A percentile compares a stretch with the other conserved stretches of the same genome.
phyloP scores from a whole-genome alignment of 2,113 vertebrate genomes.

The Theropithecus gelada region DNA sequence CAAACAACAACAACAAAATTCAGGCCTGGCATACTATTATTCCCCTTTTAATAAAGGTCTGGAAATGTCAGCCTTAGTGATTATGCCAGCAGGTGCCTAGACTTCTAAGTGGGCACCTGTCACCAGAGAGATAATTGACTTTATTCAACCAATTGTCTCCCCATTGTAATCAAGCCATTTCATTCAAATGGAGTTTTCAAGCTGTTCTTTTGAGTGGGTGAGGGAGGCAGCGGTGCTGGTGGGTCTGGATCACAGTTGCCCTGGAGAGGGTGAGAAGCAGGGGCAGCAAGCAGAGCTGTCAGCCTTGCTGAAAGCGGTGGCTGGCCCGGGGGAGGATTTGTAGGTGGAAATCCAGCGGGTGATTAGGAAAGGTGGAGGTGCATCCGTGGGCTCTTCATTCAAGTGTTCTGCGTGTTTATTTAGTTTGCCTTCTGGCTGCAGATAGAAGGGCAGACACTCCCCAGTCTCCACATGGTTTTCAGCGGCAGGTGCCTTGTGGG shows the following conservation, averaged over 20 bases:
- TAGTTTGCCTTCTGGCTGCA: neutral
- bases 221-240: neutral
- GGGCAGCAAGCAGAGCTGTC: neutral
- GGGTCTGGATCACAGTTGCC: neutral
- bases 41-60: neutral
- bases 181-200: conserved; percentile 59
- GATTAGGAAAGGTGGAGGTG: neutral
- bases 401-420: neutral
- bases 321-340: neutral
- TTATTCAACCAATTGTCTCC: conserved; percentile 23
- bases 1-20: neutral
- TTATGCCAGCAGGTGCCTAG: neutral
- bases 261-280: neutral
- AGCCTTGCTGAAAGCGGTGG: neutral
- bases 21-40: neutral
- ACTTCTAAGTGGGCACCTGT: conserved; percentile 55
- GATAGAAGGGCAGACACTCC: conserved; percentile 24
- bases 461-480: neutral
- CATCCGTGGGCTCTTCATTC: rapidly evolving
- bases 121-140: conserved; percentile 52
- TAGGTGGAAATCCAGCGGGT: neutral
- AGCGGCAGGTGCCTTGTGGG: neutral
- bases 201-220: neutral
- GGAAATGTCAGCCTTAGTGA: neutral
- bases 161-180: neutral